phyloP scores from a whole-genome alignment of 1,140 invertebrate species.

The Odontomachus brunneus region DNA sequence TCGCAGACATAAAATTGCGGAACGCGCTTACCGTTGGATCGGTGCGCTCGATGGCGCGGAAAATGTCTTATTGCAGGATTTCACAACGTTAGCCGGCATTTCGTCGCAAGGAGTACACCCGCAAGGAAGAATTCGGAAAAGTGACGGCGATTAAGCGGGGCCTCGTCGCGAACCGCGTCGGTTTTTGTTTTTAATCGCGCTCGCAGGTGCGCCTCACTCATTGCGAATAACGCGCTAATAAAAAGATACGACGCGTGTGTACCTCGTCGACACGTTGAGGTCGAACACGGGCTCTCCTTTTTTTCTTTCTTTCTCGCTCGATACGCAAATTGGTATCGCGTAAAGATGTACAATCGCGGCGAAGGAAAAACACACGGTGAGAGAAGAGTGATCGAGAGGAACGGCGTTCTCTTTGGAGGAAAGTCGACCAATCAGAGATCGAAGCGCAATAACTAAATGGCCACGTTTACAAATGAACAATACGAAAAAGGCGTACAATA shows the following conservation, averaged over 20 bases:
- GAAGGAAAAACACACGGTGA: too few relatives aligned
- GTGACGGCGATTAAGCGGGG: slow-evolving; percentile 4
- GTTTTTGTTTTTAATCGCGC: slow-evolving; percentile 42
- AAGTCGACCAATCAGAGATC: too few relatives aligned
- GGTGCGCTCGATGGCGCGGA: slow-evolving; percentile 25
- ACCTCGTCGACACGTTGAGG: background rate
- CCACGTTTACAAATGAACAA: too few relatives aligned
- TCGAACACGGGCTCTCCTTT: too few relatives aligned
- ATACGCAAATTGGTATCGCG: too few relatives aligned
- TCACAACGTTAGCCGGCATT: background rate
- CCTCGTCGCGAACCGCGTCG: background rate
- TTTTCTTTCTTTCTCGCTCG: too few relatives aligned
- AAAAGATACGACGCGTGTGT: slow-evolving; percentile 10
- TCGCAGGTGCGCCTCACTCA: slow-evolving; percentile 48
- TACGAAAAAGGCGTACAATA: too few relatives aligned
- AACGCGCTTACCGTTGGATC: slow-evolving; percentile 20
- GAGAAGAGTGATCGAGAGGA: too few relatives aligned
- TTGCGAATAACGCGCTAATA: slow-evolving; percentile 27
- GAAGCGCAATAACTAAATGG: too few relatives aligned
- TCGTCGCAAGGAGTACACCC: background rate
- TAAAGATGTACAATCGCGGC: too few relatives aligned
- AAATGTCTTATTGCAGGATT: slow-evolving; percentile 28
- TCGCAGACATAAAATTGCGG: slow-evolving; percentile 48
- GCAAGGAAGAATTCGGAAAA: background rate
- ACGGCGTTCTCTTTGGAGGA: too few relatives aligned